Percentiles rank a stretch among this genome's conserved stretches.
Conservation (phyloP, 2,113 vertebrate genomes). For the Alligator sinensis region DNA sequence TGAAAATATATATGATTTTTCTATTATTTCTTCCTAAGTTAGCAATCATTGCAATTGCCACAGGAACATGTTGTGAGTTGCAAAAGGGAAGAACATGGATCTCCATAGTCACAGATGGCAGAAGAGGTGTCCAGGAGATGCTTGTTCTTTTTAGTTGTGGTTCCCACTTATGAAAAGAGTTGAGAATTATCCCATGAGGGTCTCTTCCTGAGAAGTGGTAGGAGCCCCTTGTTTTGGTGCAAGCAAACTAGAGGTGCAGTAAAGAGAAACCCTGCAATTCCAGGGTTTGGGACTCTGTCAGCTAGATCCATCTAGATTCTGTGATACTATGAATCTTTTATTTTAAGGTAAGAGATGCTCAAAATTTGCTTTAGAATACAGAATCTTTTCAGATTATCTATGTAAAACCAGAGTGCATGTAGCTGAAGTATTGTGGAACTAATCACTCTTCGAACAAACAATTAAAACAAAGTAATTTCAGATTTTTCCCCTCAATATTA, state of each 20-base stretch:
- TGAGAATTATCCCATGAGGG: not conserved
- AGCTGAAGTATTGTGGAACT: slow-evolving; percentile 27
- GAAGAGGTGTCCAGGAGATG: not conserved
- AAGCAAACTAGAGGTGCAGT: not conserved
- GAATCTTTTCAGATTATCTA: not conserved
- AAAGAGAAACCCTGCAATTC: not conserved
- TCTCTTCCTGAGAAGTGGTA: not conserved
- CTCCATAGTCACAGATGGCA: not conserved
- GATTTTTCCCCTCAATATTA: not conserved
- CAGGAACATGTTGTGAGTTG: not conserved
- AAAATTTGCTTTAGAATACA: slow-evolving; percentile 52
- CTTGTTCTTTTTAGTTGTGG: not conserved
- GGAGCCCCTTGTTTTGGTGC: not conserved
- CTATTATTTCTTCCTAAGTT: not conserved
- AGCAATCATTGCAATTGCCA: not conserved
- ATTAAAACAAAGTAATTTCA: not conserved
- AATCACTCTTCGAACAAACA: not conserved
- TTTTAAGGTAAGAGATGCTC: slow-evolving; percentile 24
- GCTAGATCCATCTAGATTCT: not conserved
- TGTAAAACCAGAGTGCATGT: not conserved
- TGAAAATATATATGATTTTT: not conserved
- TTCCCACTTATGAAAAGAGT: not conserved
- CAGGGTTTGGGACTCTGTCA: not conserved
- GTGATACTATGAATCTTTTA: not conserved
- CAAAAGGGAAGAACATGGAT: not conserved